Base-by-base conservation (phyloP, 92 coral and sea anemone genomes). In the Epizoanthus illoricatus region DNA sequence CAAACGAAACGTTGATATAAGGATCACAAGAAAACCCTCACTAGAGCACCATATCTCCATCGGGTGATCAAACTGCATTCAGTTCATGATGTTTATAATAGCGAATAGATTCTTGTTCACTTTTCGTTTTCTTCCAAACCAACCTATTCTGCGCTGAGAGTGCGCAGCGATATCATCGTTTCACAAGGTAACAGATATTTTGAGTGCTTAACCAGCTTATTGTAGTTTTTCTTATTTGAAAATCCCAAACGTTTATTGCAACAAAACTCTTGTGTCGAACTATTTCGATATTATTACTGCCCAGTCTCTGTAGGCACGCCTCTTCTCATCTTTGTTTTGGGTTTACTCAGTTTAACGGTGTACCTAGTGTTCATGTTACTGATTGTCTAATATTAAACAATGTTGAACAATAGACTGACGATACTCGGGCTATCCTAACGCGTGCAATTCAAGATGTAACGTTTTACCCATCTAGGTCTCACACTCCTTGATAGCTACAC, bases 101-200 rank as follows among this genome's bases (percentile, higher is more conserved):
- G 56, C 16, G 56, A 52, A 52, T 52, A 12, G 56, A 52, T 52
- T 52, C 13, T 52, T 52, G 56, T 5, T n/a, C 17, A 66, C 3
- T 18, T 61, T 42, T 40, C 15, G 23, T 10, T 62, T 19, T 17
- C 65, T 75, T 60, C 55, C 15, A 12, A 40, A 24, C 18, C 24
- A 62, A 42, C 42, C 24, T 11, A 41, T 43, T 63, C 55, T 40
- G 28, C 24, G 45, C 4, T 68, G 67, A 33, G 39, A 15, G 13
- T 10, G 9, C 41, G 69, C 65, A 11, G 17, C 49, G 40, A 1
- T 11, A 20, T 78, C 7, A 59, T 42, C 17, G 20, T 45, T 67
- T 17, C 21, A 17, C 55, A 63, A 78, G 82, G 82, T 78, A 78
- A 64, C 58, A 20, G 12, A 60, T 64, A 20, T 64, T 64, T 64